These are phyloP conservation scores for Timema podura DNA, from an alignment of 2,888 invertebrate genomes.

Conservation along the genomic window DNA sequence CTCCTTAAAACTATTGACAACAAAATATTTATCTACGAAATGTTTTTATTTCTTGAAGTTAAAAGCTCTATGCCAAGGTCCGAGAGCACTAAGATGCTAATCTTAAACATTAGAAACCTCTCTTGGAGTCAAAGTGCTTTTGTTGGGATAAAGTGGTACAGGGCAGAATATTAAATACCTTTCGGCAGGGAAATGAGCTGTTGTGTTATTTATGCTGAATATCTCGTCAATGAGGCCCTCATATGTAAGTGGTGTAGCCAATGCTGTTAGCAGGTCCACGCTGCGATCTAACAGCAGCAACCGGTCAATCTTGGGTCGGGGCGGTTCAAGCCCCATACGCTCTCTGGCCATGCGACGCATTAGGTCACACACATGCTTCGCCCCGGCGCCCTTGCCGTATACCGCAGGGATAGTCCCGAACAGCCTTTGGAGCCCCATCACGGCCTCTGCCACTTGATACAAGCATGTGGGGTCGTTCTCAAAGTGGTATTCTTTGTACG, in stretches of 20 bases:
- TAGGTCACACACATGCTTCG: slow-evolving; percentile 85
- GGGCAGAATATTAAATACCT: slow-evolving; percentile 37
- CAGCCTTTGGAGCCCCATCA: slow-evolving; percentile 78
- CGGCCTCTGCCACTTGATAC: slow-evolving; percentile 81
- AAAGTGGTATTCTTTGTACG: slow-evolving; percentile 78
- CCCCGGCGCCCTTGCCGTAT: slow-evolving; percentile 84
- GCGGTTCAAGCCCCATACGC: slow-evolving; percentile 46
- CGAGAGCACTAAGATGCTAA: too few relatives aligned
- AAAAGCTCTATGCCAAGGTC: too few relatives aligned
- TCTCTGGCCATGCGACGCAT: slow-evolving; percentile 69
- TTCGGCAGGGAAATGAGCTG: slow-evolving; percentile 79
- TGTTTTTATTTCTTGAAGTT: too few relatives aligned
- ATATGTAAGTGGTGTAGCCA: slow-evolving; percentile 93
- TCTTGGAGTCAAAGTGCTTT: too few relatives aligned
- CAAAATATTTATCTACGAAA: too few relatives aligned
- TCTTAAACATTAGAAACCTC: too few relatives aligned
- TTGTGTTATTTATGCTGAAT: slow-evolving; percentile 77
- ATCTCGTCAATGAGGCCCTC: slow-evolving; percentile 97
- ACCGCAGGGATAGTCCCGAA: slow-evolving; percentile 88
- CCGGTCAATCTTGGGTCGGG: slow-evolving; percentile 65
- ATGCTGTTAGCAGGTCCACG: slow-evolving; percentile 85
- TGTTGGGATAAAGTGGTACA: too few relatives aligned
- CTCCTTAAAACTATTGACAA: too few relatives aligned
- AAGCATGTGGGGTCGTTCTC: slow-evolving; percentile 87
- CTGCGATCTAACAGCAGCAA: slow-evolving; percentile 85